Evolutionary conservation across 2,113 vertebrate genomes (phyloP), one percentile per base, ranked within the genome.

Genomic region (Myiagra hebetior): DNA sequence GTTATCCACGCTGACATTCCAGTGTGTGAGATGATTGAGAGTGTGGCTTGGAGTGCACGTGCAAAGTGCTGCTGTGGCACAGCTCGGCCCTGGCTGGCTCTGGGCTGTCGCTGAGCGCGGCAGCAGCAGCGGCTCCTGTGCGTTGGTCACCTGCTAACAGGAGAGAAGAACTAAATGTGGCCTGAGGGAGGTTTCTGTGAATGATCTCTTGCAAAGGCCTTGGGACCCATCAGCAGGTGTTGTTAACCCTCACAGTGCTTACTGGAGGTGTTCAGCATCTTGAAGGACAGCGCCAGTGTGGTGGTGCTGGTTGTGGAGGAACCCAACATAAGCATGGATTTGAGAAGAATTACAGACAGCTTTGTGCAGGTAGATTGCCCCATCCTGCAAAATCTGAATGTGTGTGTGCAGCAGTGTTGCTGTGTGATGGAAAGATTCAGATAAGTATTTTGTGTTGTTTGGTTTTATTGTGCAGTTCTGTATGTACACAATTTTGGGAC

Each of bases 1-100:
- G 87, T 96, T 95, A 76, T 94, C 74, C 88, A 64, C 3, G 16
- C 87, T 96, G 94, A 89, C 82, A 60, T 93, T 90, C 8, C 80
- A 59, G 72, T n/a, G 76, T 56, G 78, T 59, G 91, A 81, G 67
- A 59, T 87, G 91, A 83, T 96, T 88, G 80, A 33, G 68, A 83
- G 91, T 2, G 87, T 65, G 85, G 41, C 74, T 93, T 35, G 7
- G 73, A 44, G 55, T 23, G 10, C 35, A 3, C 3, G 2, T 17
- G 57, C 93, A 10, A 18, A 86, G 56, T 2, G 0, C 15, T 2
- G 9, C 33, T 30, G 80, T 75, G 83, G 70, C 10, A 22, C 42
- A 42, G n/a, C 68, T 70, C 6, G 0, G 9, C 37, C 55, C 46
- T 15, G 1, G 3, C n/a, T 28, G 78, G 33, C 55, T 35, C 68